Base-by-base conservation (phyloP, 2,113 vertebrate species). In the Centropus bengalensis region DNA sequence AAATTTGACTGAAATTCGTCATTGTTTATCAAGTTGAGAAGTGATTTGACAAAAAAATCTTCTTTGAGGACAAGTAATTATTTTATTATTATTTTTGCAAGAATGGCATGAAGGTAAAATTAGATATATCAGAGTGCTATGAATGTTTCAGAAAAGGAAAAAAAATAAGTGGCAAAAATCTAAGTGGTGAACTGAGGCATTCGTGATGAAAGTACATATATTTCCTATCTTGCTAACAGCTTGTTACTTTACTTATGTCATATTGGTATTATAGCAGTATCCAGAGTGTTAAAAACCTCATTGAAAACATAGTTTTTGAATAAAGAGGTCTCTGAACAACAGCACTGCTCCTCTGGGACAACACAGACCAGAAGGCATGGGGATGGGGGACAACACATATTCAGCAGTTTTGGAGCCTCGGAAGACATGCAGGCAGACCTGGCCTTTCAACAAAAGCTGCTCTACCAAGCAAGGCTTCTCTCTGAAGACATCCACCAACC, bases 241-340 rank as follows among this genome's bases (percentile, higher is more conserved):
- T 59, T 66, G 60, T 55, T 30, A 5, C 0, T 5, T 44, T 52
- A 52, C 49, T 79, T 13, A 9, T 0, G 3, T 21, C 1, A 1
- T 28, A 5, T 14, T 33, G 33, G 42, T 81, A 10, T 9, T 14
- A 9, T 1, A 5, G 42, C 42, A 82, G 26, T n/a, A 54, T 19
- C 45, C 73, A 0, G 0, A 49, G 66, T 32, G 74, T 68, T 75
- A 71, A 64, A 92, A 88, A 10, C 12, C 10, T 73, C 6, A 54
- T 3, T 44, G 67, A 49, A 74, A 88, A 66, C 6, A 52, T 1
- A 5, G 1, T 7, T 75, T 55, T 52, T 27, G 49, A 73, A 73
- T 47, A 30, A 64, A 77, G 59, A 78, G 27, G 8, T 79, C 44
- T 60, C 54, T n/a, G 70, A 60, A 60, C 6, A 71, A 55, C 38